phyloP scores from a whole-genome alignment of 1,140 invertebrate species.

The Leptoteleia sp. region DNA sequence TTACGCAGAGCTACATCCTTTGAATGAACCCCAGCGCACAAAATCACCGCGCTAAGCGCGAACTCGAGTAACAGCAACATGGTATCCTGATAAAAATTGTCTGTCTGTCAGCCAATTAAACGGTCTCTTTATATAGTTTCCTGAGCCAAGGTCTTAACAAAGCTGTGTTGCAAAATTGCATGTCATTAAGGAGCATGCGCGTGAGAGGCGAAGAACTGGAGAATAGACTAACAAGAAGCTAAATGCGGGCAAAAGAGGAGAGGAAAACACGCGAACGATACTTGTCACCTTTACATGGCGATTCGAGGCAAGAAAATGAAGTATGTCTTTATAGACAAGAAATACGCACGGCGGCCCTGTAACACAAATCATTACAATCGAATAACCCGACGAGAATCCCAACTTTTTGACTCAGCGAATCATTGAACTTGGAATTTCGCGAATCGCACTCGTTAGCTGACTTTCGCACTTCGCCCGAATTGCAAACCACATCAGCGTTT shows the following conservation, averaged over 20 bases:
- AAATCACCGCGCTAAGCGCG: conserved; percentile 63
- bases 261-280: conserved; percentile 55
- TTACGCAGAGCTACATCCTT: conserved; percentile 73
- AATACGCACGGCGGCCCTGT: conserved; percentile 7
- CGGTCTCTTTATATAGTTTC: conserved; percentile 80
- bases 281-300: conserved; percentile 57
- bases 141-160: conserved; percentile 77
- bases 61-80: conserved; percentile 59
- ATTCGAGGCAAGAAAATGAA: conserved; percentile 38
- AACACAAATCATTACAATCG: conserved; percentile 1
- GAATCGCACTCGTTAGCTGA: background rate
- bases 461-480: background rate
- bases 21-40: conserved; percentile 49
- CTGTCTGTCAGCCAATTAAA: conserved; percentile 71
- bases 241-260: conserved; percentile 64
- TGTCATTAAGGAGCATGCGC: conserved; percentile 76
- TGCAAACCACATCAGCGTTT: background rate
- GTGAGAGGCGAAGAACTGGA: conserved; percentile 64
- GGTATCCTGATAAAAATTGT: conserved; percentile 59
- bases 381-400: background rate
- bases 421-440: background rate
- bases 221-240: conserved; percentile 60
- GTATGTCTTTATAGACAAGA: conserved; percentile 15
- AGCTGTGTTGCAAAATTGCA: conserved; percentile 79
- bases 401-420: conserved; percentile 17